phyloP scores from a whole-genome alignment of 2,113 vertebrate species.

The Ceyx cyanopectus region DNA sequence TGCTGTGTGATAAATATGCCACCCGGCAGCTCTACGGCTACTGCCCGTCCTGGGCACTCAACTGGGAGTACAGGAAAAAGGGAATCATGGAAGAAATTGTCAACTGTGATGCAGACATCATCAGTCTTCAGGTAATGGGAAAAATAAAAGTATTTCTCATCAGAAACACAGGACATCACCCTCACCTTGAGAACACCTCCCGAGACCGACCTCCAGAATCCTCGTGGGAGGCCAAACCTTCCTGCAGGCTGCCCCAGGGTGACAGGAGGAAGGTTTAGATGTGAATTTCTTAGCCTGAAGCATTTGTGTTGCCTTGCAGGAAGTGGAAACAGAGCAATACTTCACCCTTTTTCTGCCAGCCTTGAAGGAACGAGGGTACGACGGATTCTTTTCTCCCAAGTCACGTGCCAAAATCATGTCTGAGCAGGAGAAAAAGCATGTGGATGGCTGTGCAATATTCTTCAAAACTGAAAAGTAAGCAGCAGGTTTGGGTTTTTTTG shows the following conservation, averaged over 20 bases:
- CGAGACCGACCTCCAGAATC: not conserved
- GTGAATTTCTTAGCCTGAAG: not conserved
- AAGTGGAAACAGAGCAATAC: constrained; percentile 99
- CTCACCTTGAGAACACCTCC: not conserved
- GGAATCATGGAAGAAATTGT: constrained; percentile 99
- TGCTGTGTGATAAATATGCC: constrained; percentile 98
- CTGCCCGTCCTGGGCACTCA: constrained; percentile 98
- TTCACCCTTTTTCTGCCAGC: constrained; percentile 95
- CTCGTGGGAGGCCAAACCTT: not conserved
- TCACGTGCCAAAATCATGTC: constrained; percentile 99
- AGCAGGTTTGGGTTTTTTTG: no score
- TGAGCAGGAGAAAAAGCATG: constrained; percentile 96
- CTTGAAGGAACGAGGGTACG: constrained; percentile 94
- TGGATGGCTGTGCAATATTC: constrained; percentile 98
- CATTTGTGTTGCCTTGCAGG: constrained; percentile 79
- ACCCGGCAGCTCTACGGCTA: constrained; percentile 98
- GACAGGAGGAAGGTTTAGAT: not conserved
- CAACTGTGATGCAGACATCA: constrained; percentile 96
- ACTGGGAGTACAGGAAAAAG: constrained; percentile 99
- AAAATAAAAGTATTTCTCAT: not conserved
- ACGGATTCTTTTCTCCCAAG: constrained; percentile 98
- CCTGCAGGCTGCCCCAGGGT: not conserved
- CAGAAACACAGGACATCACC: not conserved
- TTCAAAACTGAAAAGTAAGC: constrained; percentile 97
- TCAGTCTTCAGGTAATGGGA: constrained; percentile 89